Percentiles rank a stretch among this genome's conserved stretches.
Evolutionary conservation across 37 sponge, comb jelly and placozoan species (phyloP).

Genomic region (Crambe crambe): DNA sequence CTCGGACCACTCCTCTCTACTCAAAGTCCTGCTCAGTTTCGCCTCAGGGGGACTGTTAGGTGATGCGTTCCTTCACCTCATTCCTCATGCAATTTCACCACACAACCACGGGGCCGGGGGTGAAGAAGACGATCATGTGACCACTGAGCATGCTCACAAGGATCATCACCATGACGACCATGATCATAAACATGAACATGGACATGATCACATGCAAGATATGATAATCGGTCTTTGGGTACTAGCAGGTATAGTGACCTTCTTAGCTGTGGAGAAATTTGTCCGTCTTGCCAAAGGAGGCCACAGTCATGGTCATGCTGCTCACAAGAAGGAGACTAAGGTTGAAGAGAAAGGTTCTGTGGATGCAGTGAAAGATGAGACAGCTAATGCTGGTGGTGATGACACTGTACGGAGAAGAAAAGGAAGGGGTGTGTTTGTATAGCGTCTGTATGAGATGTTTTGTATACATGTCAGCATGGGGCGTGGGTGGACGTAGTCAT

Average conservation of each 20-base stretch:
- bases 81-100: constrained; percentile 92
- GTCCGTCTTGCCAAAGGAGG: constrained; percentile 78
- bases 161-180: constrained; percentile 52
- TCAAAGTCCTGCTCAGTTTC: constrained; percentile 90
- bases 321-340: background rate
- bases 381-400: too few relatives aligned
- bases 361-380: background rate
- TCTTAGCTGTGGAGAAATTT: constrained; percentile 89
- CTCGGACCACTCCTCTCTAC: constrained; percentile 62
- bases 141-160: constrained; percentile 39
- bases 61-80: constrained; percentile 96
- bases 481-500: too few relatives aligned
- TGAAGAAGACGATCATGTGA: constrained; percentile 32
- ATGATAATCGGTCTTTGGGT: constrained; percentile 89
- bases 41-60: constrained; percentile 96
- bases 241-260: constrained; percentile 84
- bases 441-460: background rate
- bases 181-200: constrained; percentile 48
- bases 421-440: background rate
- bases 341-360: background rate
- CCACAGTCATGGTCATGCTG: constrained; percentile 37
- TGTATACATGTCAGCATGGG: background rate
- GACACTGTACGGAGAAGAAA: background rate
- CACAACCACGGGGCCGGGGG: constrained; percentile 50
- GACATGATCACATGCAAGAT: constrained; percentile 73